Conservation (phyloP, 1,140 invertebrate species). For the Drosophila pruinosa region DNA sequence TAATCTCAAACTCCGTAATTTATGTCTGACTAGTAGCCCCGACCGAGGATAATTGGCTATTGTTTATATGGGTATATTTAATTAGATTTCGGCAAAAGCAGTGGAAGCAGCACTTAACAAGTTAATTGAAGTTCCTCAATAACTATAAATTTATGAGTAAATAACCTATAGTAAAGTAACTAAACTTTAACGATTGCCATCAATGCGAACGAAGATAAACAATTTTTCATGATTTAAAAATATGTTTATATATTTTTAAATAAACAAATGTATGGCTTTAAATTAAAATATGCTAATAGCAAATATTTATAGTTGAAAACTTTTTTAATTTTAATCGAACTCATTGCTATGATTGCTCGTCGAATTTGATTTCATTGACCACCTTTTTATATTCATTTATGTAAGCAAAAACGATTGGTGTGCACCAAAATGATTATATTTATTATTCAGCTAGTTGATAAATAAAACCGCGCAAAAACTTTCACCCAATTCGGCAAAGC, state of each 20-base stretch:
- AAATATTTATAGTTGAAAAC: no score
- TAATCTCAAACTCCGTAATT: constrained; percentile 29
- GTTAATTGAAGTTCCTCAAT: constrained; percentile 1
- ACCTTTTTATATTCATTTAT: constrained; percentile 5
- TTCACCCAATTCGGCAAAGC: constrained; percentile 53
- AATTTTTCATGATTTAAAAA: neutral
- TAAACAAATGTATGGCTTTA: no score
- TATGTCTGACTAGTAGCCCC: neutral
- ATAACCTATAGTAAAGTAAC: neutral
- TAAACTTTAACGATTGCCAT: no score
- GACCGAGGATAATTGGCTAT: constrained; percentile 25
- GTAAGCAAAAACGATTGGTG: neutral
- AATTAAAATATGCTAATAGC: no score
- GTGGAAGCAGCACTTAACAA: neutral
- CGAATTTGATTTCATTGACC: neutral
- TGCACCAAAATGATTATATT: constrained; percentile 17
- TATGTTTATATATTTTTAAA: no score
- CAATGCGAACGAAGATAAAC: no score
- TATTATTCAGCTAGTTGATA: constrained; percentile 26
- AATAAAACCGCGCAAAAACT: constrained; percentile 40
- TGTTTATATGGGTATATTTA: constrained; percentile 58
- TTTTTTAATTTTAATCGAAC: neutral
- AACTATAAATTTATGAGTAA: neutral
- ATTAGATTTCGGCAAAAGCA: constrained; percentile 36
- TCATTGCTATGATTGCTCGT: neutral